Percentiles rank a stretch among this genome's conserved stretches.
phyloP scores from a whole-genome alignment of 2,113 vertebrate species.

The Microcebus griseorufus region DNA sequence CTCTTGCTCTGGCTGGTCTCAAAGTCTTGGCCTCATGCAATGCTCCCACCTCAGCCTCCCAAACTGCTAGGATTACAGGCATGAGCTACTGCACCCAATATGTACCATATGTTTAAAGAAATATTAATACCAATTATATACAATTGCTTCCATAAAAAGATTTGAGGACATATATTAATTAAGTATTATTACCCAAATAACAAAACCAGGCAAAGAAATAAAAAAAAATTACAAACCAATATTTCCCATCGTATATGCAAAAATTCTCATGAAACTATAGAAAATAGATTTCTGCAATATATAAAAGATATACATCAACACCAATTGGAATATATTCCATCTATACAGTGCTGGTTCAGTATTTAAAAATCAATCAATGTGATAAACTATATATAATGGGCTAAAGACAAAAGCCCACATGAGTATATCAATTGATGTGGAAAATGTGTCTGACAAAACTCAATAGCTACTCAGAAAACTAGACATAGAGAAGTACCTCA shows the following conservation, averaged over 20 bases:
- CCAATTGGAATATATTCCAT: background rate
- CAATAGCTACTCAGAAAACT: background rate
- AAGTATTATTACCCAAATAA: background rate
- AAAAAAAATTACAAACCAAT: background rate
- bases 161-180: background rate
- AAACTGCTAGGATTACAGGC: no score
- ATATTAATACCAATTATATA: background rate
- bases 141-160: background rate
- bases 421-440: background rate
- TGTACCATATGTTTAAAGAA: background rate
- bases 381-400: background rate
- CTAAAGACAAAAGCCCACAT: background rate
- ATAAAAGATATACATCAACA: background rate
- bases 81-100: no score
- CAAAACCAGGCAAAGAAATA: background rate
- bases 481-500: background rate
- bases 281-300: background rate
- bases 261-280: background rate
- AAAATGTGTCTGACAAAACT: background rate
- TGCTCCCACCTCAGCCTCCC: no score
- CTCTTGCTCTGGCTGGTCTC: no score
- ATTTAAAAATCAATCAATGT: background rate
- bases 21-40: no score
- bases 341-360: background rate
- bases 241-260: background rate